Evolutionary conservation across 1,140 invertebrate genomes (phyloP).

Genomic region (Ridgeia piscesae): DNA sequence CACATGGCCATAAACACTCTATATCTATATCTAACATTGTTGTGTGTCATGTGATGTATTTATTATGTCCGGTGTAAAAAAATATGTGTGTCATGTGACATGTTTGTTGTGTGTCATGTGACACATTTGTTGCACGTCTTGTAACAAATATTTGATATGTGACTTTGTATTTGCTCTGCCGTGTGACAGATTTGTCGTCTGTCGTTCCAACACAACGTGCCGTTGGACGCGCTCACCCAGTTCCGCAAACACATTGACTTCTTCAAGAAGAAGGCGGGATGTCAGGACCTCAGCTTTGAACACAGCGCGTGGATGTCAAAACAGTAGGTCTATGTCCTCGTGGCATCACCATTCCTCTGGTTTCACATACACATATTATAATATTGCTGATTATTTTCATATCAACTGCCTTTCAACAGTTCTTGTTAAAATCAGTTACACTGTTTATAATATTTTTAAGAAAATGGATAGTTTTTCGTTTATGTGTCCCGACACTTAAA

Average conservation of each 20-base stretch:
- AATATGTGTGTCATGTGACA: too few species aligned
- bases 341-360: not conserved
- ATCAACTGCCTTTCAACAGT: not conserved
- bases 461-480: not conserved
- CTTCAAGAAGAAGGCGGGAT: slow-evolving; percentile 73
- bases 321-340: slow-evolving; percentile 67
- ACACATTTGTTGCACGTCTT: too few species aligned
- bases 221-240: slow-evolving; percentile 90
- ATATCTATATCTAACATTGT: too few species aligned
- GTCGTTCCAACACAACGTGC: slow-evolving; percentile 83
- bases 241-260: slow-evolving; percentile 88
- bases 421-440: not conserved
- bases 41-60: too few species aligned
- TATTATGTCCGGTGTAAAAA: too few species aligned
- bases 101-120: too few species aligned
- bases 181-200: slow-evolving; percentile 70
- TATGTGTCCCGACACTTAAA: not conserved
- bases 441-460: not conserved
- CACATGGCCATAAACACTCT: too few species aligned
- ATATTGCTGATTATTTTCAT: not conserved
- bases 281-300: slow-evolving; percentile 84
- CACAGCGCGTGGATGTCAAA: slow-evolving; percentile 96
- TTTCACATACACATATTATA: not conserved
- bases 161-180: not conserved
- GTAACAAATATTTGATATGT: not conserved